Percentiles rank a stretch among this genome's conserved stretches.
Evolutionary conservation across 2,888 invertebrate genomes (phyloP).

Genomic region (Dryomyza anilis): DNA sequence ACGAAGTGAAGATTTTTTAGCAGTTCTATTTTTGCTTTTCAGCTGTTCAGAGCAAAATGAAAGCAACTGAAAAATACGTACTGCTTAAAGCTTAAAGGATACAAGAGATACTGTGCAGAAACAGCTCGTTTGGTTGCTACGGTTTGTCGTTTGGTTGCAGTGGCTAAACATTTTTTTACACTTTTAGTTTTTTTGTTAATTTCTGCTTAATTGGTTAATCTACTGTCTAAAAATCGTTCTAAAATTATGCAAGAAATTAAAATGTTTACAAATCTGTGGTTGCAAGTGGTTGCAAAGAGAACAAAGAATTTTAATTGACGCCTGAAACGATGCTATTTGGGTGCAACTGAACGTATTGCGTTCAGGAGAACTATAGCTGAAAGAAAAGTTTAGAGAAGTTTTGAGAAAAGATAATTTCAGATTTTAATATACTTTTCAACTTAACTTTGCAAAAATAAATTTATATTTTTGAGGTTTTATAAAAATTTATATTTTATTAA

Average conservation of each 20-base stretch:
- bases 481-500: not conserved
- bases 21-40: not conserved
- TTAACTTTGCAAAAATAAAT: too few species aligned
- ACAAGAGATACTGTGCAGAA: too few species aligned
- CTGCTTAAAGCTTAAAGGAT: too few species aligned
- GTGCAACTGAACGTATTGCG: too few species aligned
- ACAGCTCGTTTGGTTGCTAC: too few species aligned
- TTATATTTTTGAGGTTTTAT: too few species aligned
- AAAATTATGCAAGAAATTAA: not conserved
- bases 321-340: constrained; percentile 5
- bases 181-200: not conserved
- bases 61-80: not conserved
- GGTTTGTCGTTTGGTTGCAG: too few species aligned
- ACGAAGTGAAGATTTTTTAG: constrained; percentile 6
- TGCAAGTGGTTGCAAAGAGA: not conserved
- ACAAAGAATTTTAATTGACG: constrained; percentile 11
- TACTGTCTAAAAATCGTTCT: not conserved
- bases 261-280: not conserved
- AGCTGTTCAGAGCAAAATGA: not conserved
- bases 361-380: not conserved
- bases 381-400: not conserved
- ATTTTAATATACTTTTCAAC: too few species aligned
- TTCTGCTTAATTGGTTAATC: constrained; percentile 10
- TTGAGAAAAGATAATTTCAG: too few species aligned
- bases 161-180: not conserved